Percentiles rank a stretch among this genome's conserved stretches.
Conservation (phyloP, 2,113 vertebrate genomes). For the Vanacampus margaritifer region DNA sequence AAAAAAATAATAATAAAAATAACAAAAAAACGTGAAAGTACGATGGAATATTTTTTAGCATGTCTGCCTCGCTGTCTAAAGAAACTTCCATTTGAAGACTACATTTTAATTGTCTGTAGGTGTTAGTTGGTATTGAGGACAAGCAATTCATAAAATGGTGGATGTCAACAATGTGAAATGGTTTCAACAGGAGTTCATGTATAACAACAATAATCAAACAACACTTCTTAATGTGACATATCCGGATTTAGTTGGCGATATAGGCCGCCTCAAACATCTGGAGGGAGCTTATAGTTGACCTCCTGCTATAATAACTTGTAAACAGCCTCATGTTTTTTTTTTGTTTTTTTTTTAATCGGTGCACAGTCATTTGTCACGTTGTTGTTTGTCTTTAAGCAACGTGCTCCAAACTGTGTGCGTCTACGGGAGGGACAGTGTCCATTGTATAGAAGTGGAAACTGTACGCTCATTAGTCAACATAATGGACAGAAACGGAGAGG, state of each 20-base stretch:
- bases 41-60: no score
- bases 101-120: no score
- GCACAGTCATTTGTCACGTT: neutral
- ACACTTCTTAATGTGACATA: neutral
- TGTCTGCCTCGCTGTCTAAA: no score
- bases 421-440: slow-evolving; percentile 36
- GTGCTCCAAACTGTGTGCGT: slow-evolving; percentile 13
- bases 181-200: neutral
- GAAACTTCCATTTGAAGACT: no score
- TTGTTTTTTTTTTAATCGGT: neutral
- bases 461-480: slow-evolving; percentile 57
- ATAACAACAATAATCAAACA: slow-evolving; percentile 7
- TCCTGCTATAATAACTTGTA: neutral
- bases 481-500: slow-evolving; percentile 42
- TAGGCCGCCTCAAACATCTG: slow-evolving; percentile 1
- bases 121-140: no score
- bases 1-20: no score
- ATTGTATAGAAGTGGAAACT: slow-evolving; percentile 39
- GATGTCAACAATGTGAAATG: neutral
- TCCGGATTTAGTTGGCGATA: neutral
- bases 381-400: slow-evolving; percentile 4
- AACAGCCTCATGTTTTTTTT: neutral
- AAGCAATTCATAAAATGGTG: neutral
- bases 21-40: no score
- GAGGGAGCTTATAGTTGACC: neutral